Base-by-base conservation (phyloP, 2,888 invertebrate species). In the Pseudolycoriella hygida region DNA sequence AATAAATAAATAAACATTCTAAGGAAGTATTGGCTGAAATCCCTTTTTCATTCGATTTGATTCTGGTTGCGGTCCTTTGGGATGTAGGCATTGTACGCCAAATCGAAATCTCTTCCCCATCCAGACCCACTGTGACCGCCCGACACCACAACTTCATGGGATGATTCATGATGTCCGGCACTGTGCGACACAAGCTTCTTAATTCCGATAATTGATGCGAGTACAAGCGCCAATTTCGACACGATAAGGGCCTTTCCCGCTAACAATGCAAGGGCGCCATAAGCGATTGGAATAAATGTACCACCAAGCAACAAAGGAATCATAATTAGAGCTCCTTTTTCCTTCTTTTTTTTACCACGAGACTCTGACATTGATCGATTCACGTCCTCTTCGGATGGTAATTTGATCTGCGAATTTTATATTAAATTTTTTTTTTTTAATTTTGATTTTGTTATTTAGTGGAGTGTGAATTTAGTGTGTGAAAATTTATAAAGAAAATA, bases 161-260 rank as follows among this genome's bases (percentile, higher is more conserved):
- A 74, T 45, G 75, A 72, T 47, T 80, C 77, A 51, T 64, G 47
- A 10, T 72, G 73, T 47, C 74, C 73, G 5, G 74, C 72, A 30
- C 73, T 73, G 2, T 78, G 72, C 17, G 80, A 76, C 40, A 86
- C 68, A 25, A 88, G 72, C 56, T 87, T 87, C 70, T 86, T 87
- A 61, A 88, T 68, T 3, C 86, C 87, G 53, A 87, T 83, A 54
- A 87, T 86, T 52, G 80, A 82, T 48, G 87, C 85, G 43, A 87
- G 66, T 1, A 86, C 84, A 45, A 87, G 63, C 1, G 87, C 87
- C 53, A 87, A 64, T 59, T 87, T 87, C 51, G 85, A 84, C 42
- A 87, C 81, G 53, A 87, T 86, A 50, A 87, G 64, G 38, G 87
- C 87, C 62, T 88, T 88, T 53, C 87, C 87, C 39, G 87, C 86